Base-by-base conservation (phyloP, 1,140 invertebrate genomes). In the Phocides pigmalion region DNA sequence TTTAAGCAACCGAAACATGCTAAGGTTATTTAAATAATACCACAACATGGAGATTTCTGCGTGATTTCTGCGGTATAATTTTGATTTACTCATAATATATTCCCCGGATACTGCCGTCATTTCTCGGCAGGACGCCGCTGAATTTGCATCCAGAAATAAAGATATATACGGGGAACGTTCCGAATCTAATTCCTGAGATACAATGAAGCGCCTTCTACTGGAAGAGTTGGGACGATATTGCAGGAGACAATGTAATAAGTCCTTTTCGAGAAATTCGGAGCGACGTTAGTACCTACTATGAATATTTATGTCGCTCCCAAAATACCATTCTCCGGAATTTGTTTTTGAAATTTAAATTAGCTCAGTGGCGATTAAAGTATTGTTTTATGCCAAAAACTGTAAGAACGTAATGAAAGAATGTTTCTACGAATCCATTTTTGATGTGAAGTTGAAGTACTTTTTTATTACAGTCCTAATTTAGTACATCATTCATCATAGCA, bases 71-170 rank as follows among this genome's bases (percentile, higher is more conserved):
- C 4, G 56, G 32, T 37, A 61, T 20, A 61, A 37, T 61, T 47
- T 25, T 20, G 42, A 59, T 47, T 47, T 19, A 35, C 16, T 49
- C 56, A n/a, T 37, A 28, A 61, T 61, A 61, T 61, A 61, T 61
- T 61, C 44, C 3, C 44, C n/a, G 56, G 35, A n/a, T 20, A 49
- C 49, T 49, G 16, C 32, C 56, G 56, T 61, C 44, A 49, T 49
- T 22, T 16, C 56, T 22, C 56, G n/a, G 32, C 53, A 28, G 19
- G 54, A 19, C 41, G 54, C 41, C 41, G 20, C 20, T 61, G 32
- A 49, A 61, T 61, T 61, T 61, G 56, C 56, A 61, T 61, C 56
- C 56, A 61, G 56, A 61, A 61, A 61, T 61, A 28, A 61, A 61
- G 56, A 49, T 49, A 49, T n/a, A n/a, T 61, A 61, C 28, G 44